A percentile compares a stretch with the other conserved stretches of the same genome.
Evolutionary conservation across 1,140 invertebrate genomes (phyloP).

Genomic region (Potamilus streckersoni): DNA sequence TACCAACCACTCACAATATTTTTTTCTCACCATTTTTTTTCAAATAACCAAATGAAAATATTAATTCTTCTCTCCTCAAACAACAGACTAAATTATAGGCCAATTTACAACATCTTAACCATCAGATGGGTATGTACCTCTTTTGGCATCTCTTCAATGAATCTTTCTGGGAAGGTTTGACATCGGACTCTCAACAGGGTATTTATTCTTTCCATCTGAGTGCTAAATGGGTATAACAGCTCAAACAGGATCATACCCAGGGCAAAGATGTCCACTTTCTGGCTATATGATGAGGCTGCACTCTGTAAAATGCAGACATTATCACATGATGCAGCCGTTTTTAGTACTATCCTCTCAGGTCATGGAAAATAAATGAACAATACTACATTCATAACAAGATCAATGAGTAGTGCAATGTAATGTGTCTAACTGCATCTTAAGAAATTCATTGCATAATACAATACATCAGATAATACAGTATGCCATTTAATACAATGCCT

Average conservation of each 20-base stretch:
- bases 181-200: constrained; percentile 73
- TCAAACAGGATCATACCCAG: constrained; percentile 95
- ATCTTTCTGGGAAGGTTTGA: constrained; percentile 79
- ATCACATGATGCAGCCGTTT: not conserved
- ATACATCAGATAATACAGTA: no score
- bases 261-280: constrained; percentile 97
- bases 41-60: not conserved
- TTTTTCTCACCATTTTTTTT: not conserved
- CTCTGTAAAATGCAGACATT: constrained; percentile 66
- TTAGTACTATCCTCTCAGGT: not conserved
- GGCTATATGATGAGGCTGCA: constrained; percentile 77
- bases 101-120: not conserved
- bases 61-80: no score
- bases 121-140: constrained; percentile 74
- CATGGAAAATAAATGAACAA: no score
- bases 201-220: constrained; percentile 86
- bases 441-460: no score
- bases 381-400: not conserved
- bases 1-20: no score
- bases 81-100: not conserved
- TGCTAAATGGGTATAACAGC: constrained; percentile 87
- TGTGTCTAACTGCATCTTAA: not conserved
- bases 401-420: not conserved
- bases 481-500: no score
- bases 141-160: constrained; percentile 74